A percentile compares a stretch with the other conserved stretches of the same genome.
These are phyloP conservation scores for Clavelina lepadiformis DNA, from an alignment of 23 tunicate species.

Conservation along the genomic window DNA sequence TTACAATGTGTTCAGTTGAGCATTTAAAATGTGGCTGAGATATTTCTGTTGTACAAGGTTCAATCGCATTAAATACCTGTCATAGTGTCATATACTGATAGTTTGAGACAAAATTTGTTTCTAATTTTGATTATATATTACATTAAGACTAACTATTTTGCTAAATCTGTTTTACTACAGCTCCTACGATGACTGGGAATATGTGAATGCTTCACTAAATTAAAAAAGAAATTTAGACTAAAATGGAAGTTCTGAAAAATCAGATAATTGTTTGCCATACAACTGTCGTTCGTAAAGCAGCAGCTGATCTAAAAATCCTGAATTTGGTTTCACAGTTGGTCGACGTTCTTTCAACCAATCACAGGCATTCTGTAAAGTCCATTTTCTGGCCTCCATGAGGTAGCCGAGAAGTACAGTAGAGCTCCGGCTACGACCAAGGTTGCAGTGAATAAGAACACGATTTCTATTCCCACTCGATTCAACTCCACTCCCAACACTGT, in stretches of 20 bases:
- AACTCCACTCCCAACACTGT: too few relatives aligned
- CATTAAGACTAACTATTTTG: too few relatives aligned
- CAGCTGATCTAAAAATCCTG: conserved; percentile 75
- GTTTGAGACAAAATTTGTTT: too few relatives aligned
- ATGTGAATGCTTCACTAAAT: too few relatives aligned
- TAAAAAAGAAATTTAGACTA: conserved; percentile 17
- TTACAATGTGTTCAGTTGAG: too few relatives aligned
- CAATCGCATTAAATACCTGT: too few relatives aligned
- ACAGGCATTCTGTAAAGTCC: conserved; percentile 62
- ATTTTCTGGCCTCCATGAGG: conserved; percentile 26
- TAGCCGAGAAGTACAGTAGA: conserved; percentile 76
- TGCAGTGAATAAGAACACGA: conserved; percentile 74
- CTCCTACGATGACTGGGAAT: too few relatives aligned
- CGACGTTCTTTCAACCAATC: conserved; percentile 77
- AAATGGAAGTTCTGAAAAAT: conserved; percentile 73
- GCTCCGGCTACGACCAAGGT: conserved; percentile 79
- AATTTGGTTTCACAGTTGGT: conserved; percentile 63
- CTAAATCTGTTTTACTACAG: too few relatives aligned
- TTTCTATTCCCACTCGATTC: conserved; percentile 35
- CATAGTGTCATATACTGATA: too few relatives aligned
- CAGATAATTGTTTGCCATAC: conserved; percentile 34
- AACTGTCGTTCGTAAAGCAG: conserved; percentile 41
- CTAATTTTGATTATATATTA: too few relatives aligned
- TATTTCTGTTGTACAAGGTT: too few relatives aligned
- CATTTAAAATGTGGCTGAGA: too few relatives aligned